A percentile compares a stretch with the other conserved stretches of the same genome.
These are phyloP conservation scores for Mamestra brassicae DNA, from an alignment of 2,888 invertebrate species.

Conservation along the genomic window DNA sequence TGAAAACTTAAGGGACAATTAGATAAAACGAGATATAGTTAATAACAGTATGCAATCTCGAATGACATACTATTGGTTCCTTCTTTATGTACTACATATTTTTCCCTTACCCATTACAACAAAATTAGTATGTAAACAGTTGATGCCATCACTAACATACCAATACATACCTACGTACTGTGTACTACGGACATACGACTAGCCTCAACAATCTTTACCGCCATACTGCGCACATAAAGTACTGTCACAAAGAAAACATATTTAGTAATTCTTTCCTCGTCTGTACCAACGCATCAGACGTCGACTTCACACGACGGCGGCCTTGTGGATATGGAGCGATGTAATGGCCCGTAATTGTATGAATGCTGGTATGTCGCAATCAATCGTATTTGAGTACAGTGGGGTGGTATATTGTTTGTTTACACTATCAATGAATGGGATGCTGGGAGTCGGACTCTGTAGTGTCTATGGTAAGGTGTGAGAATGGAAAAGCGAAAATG, in stretches of 20 bases:
- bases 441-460: not conserved
- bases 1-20: not conserved
- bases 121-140: conserved; percentile 29
- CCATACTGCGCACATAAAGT: conserved; percentile 51
- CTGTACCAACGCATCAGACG: conserved; percentile 75
- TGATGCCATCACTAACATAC: conserved; percentile 32
- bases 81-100: not conserved
- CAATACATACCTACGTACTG: not conserved
- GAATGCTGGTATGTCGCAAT: conserved; percentile 84
- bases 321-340: conserved; percentile 86
- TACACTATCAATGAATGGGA: conserved; percentile 37
- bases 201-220: conserved; percentile 20
- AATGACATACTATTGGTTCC: conserved; percentile 10
- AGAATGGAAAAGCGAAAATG: not conserved
- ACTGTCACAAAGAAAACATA: conserved; percentile 68
- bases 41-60: not conserved
- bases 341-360: conserved; percentile 87
- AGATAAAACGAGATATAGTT: not conserved
- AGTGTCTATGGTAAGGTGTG: not conserved
- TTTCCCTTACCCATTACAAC: conserved; percentile 8
- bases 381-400: conserved; percentile 74
- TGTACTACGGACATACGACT: conserved; percentile 25
- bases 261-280: conserved; percentile 70
- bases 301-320: conserved; percentile 84
- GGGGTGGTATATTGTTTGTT: conserved; percentile 54